Conservation (phyloP, 2,113 vertebrate species). For the Antechinus flavipes region DNA sequence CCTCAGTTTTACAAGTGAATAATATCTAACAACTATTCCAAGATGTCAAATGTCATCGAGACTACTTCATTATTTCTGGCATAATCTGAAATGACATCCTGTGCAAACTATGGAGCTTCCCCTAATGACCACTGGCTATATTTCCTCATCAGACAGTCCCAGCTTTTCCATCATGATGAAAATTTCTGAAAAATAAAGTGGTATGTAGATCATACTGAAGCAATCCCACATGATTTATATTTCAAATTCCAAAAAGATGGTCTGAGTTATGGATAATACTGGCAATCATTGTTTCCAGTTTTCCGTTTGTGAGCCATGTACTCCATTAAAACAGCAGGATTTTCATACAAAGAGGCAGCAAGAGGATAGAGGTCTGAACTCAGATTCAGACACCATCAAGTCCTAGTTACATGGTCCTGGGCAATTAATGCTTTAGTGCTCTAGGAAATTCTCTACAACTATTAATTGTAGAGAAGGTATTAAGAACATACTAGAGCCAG, state of each 20-base stretch:
- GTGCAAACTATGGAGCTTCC: constrained; percentile 8
- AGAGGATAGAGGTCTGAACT: neutral
- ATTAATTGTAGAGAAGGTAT: neutral
- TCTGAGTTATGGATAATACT: neutral
- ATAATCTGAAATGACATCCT: constrained; percentile 48
- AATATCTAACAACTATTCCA: constrained; percentile 19
- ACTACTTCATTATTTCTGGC: constrained; percentile 8
- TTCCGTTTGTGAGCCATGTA: neutral
- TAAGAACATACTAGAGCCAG: neutral
- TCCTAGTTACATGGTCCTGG: neutral
- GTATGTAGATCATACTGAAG: constrained; percentile 7
- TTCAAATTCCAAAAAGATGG: neutral
- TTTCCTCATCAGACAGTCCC: constrained; percentile 31
- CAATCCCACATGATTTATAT: neutral
- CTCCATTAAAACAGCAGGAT: neutral
- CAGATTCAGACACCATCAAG: neutral
- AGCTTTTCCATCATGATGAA: neutral
- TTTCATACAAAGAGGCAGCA: neutral
- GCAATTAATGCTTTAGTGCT: neutral
- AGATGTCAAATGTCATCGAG: constrained; percentile 45
- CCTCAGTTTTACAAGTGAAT: constrained; percentile 49
- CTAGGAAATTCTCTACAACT: neutral
- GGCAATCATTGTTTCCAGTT: neutral
- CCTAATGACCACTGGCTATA: neutral
- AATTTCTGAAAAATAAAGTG: constrained; percentile 44